Conservation (phyloP, 1,140 invertebrate genomes). For the Melanaphis sacchari region DNA sequence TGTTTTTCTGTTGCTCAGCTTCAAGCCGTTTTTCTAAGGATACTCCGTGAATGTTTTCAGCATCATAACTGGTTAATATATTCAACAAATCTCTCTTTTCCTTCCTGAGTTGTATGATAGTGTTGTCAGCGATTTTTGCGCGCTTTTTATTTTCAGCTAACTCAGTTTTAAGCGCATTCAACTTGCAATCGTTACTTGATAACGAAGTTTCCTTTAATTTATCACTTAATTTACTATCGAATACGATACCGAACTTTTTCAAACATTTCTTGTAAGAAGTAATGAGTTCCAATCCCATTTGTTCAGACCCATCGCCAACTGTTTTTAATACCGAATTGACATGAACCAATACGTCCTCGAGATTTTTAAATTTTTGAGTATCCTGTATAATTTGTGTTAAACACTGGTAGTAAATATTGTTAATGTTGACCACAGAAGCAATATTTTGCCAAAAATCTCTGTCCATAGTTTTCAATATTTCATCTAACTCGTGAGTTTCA, state of each 20-base stretch:
- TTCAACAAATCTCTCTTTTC: conserved; percentile 35
- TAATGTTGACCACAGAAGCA: neutral
- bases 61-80: neutral
- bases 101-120: neutral
- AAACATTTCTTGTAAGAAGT: neutral
- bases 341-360: neutral
- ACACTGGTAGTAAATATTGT: neutral
- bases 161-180: neutral
- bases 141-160: neutral
- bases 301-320: neutral
- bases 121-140: neutral
- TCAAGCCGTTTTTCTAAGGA: conserved; percentile 21
- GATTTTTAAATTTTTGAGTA: neutral
- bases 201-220: neutral
- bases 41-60: neutral
- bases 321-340: neutral
- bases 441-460: neutral
- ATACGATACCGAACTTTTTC: neutral
- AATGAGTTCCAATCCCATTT: neutral
- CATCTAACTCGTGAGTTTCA: neutral
- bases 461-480: neutral
- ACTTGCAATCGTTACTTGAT: neutral
- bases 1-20: neutral
- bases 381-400: neutral
- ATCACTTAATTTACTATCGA: neutral